These are phyloP conservation scores for Sprattus sprattus DNA, from an alignment of 2,113 vertebrate species.

Conservation along the genomic window DNA sequence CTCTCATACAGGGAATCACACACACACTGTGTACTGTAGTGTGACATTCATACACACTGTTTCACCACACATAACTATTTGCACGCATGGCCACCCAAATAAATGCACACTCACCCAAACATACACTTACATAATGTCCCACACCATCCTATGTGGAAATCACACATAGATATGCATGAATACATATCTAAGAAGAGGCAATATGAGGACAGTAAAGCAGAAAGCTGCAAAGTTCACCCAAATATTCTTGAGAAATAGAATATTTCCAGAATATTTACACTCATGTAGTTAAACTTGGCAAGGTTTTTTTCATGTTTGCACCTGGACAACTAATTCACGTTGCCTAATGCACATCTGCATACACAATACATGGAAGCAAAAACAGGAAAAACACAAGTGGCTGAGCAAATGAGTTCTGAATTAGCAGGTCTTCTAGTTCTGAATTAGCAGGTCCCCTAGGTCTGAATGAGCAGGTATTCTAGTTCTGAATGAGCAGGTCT, in stretches of 20 bases:
- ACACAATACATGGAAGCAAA: neutral
- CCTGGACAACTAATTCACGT: neutral
- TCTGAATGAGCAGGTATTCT: neutral
- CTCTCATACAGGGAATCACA: neutral
- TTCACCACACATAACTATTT: neutral
- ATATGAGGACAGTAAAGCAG: conserved; percentile 37
- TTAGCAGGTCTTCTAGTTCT: too few species aligned
- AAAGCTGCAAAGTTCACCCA: conserved; percentile 22
- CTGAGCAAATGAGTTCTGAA: too few species aligned
- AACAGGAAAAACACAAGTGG: neutral
- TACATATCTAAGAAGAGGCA: conserved; percentile 19
- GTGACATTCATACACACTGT: neutral
- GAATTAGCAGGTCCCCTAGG: neutral
- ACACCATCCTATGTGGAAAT: too few species aligned
- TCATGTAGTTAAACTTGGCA: neutral
- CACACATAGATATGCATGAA: too few species aligned
- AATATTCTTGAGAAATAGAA: conserved; percentile 14
- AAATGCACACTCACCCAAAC: too few species aligned
- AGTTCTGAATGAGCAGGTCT: too few species aligned
- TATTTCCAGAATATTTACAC: too few species aligned
- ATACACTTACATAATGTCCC: neutral
- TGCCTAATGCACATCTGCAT: neutral
- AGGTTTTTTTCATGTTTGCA: neutral
- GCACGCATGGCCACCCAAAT: too few species aligned
- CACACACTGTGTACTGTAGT: neutral